Conservation (phyloP, 2,797 vertebrate species). For the Amblyraja radiata region DNA sequence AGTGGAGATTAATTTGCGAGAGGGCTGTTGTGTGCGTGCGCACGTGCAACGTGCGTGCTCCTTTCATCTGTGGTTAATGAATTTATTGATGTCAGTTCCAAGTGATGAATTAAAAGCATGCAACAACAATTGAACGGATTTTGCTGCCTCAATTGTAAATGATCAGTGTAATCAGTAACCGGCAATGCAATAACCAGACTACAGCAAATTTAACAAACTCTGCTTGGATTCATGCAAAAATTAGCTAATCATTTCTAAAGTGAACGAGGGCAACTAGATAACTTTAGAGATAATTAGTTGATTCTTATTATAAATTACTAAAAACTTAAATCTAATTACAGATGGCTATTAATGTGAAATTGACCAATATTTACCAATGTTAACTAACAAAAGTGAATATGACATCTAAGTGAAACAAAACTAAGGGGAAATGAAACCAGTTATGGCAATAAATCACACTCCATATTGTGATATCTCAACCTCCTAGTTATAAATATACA, state of each 20-base stretch:
- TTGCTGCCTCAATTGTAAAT: background rate
- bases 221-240: background rate
- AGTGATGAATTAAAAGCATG: background rate
- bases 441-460: background rate
- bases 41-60: no score
- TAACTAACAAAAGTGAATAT: background rate
- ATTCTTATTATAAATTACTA: background rate
- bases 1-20: no score
- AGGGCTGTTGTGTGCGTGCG: no score
- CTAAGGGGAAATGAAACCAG: background rate
- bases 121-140: background rate
- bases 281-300: no score
- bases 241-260: background rate
- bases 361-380: background rate
- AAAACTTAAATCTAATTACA: background rate
- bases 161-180: background rate
- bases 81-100: background rate
- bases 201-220: background rate
- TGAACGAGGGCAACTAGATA: background rate
- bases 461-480: no score
- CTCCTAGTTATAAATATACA: background rate
- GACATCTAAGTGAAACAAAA: background rate
- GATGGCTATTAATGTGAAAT: background rate
- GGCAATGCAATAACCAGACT: background rate
- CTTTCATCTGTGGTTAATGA: background rate